phyloP scores from a whole-genome alignment of 2,888 invertebrate genomes.

The Drosophila vallismaia region DNA sequence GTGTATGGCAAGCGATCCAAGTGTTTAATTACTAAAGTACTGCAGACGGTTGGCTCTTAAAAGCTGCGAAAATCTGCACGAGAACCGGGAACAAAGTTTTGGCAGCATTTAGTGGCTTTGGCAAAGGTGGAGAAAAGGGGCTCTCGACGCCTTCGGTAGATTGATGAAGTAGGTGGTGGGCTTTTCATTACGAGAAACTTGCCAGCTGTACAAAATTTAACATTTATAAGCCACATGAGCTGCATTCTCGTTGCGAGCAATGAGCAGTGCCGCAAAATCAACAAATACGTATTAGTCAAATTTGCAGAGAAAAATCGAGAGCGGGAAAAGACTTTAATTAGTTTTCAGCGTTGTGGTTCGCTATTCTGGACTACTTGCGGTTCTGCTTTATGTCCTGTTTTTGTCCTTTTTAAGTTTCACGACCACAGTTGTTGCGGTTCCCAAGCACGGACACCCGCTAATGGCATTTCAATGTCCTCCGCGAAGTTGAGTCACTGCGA shows the following conservation, averaged over 20 bases:
- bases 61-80: slow-evolving; percentile 27
- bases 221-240: slow-evolving; percentile 43
- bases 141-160: slow-evolving; percentile 62
- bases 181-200: slow-evolving; percentile 37
- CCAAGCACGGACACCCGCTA: slow-evolving; percentile 61
- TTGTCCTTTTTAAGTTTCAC: slow-evolving; percentile 29
- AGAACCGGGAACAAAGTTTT: slow-evolving; percentile 41
- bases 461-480: slow-evolving; percentile 72
- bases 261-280: slow-evolving; percentile 41
- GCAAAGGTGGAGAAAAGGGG: slow-evolving; percentile 59
- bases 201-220: slow-evolving; percentile 41
- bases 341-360: slow-evolving; percentile 59
- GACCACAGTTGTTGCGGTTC: slow-evolving; percentile 48
- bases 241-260: slow-evolving; percentile 6
- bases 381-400: slow-evolving; percentile 32
- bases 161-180: slow-evolving; percentile 44
- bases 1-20: slow-evolving; percentile 17
- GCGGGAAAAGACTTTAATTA: slow-evolving; percentile 57
- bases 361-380: slow-evolving; percentile 29
- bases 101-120: slow-evolving; percentile 56
- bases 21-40: slow-evolving; percentile 65
- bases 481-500: slow-evolving; percentile 34
- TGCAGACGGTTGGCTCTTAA: slow-evolving; percentile 38
- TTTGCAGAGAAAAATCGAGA: neutral
- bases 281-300: slow-evolving; percentile 45